Base-by-base conservation (phyloP, 2,797 vertebrate genomes). In the Enteromius treurensis region DNA sequence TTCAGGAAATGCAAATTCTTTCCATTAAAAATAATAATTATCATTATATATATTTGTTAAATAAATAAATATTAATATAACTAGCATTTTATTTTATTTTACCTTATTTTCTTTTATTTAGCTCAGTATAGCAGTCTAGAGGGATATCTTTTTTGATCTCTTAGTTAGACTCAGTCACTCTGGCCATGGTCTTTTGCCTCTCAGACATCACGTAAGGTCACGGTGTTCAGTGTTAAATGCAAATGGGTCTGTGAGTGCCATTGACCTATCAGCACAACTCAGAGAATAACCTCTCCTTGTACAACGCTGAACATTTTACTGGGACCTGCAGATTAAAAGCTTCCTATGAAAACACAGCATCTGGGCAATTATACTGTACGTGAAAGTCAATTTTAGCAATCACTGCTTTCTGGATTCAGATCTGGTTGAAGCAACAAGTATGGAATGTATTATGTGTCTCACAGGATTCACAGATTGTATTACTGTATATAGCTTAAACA, bases 191-290 rank as follows among this genome's bases (percentile, higher is more conserved):
- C 75, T 47, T 77, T 64, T 47, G 40, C 75, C 40, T 64, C 76
- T 77, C 58, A 77, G 55, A 77, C 58, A 64, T 77, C 42, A 32
- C 58, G 1, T 64, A 64, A 77, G 58, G 84, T 40, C 70, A 74
- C 7, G 45, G 17, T 3, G 3, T 47, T 71, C 78, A 49, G 45
- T 19, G 34, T 85, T 83, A 87, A 82, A 89, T 91, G 87, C 87
- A 87, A 87, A 91, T 88, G 49, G 79, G 77, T 51, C 84, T 88
- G 85, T 71, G 81, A 69, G 84, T 89, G 88, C 86, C 80, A 77
- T 77, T 91, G 90, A 92, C 89, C 89, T 90, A 88, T 86, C 90
- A 53, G 87, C 78, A 86, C 84, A 82, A 79, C 88, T 88, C 87
- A 87, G 73, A 85, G 64, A 89, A 86, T 40, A 60, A 69, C 7